These are phyloP conservation scores for Helicolenus hilgendorfi DNA, from an alignment of 2,797 vertebrate species.

Conservation along the genomic window DNA sequence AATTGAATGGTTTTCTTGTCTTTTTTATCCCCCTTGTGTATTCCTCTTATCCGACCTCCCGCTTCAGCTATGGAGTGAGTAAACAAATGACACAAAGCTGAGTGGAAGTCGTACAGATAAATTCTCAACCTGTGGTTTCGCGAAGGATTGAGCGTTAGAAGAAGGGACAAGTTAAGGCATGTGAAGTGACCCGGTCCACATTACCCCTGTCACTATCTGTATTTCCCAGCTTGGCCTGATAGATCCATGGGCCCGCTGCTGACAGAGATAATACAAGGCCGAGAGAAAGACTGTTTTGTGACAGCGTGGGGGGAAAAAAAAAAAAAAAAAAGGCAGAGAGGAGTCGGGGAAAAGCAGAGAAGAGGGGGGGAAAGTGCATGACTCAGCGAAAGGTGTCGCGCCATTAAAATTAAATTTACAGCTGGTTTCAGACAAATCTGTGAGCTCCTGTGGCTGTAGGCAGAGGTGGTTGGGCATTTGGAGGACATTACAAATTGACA, in stretches of 20 bases:
- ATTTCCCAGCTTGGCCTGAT: conserved; percentile 83
- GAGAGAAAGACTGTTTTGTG: conserved; percentile 83
- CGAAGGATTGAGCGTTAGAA: conserved; percentile 56
- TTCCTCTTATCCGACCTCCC: conserved; percentile 38
- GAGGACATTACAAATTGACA: conserved; percentile 89
- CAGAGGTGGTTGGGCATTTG: conserved; percentile 77
- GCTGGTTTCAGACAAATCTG: conserved; percentile 85
- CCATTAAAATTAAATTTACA: conserved; percentile 91
- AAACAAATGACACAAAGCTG: conserved; percentile 66
- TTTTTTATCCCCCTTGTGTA: not conserved
- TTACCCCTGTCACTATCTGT: conserved; percentile 84
- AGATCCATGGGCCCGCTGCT: conserved; percentile 82
- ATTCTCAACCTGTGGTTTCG: conserved; percentile 68
- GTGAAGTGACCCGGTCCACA: conserved; percentile 83
- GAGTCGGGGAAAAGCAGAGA: conserved; percentile 21
- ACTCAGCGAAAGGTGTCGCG: conserved; percentile 87
- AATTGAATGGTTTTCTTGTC: conserved; percentile 21
- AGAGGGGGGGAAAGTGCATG: conserved; percentile 76
- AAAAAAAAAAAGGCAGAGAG: conserved; percentile 54
- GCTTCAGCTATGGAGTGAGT: conserved; percentile 3
- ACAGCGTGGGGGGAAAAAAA: conserved; percentile 74
- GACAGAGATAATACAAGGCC: conserved; percentile 85
- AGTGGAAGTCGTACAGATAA: conserved; percentile 61
- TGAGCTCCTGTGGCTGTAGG: conserved; percentile 59
- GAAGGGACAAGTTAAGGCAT: conserved; percentile 67